Base-by-base conservation (phyloP, 2,113 vertebrate genomes). In the Muntiacus reevesi region DNA sequence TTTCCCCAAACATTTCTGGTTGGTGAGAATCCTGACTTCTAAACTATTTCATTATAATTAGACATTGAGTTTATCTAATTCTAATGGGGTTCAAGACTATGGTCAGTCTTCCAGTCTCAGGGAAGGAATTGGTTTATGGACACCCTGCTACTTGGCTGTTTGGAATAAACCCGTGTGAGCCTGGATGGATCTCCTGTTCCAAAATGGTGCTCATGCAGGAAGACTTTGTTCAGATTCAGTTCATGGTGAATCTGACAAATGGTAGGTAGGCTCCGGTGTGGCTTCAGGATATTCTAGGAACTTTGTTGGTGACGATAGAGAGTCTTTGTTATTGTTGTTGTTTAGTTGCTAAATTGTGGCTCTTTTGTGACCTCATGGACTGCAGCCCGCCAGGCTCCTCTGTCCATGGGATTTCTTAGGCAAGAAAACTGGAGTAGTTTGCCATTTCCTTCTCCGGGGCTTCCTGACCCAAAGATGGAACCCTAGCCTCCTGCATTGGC, bases 131-230 rank as follows among this genome's bases (percentile, higher is more conserved):
- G 17, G 14, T 76, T 64, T 74, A 17, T 67, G 17, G 30, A 59
- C 25, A 57, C 5, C 1, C 17, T 7, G 3, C 17, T 30, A 2
- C 4, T 55, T 90, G 87, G 64, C 47, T 59, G 0, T 36, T 59
- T 40, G 87, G 43, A 64, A 71, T 7, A 25, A 62, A n/a, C 27
- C 36, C 28, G 9, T 3, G 7, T 3, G 3, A 40, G 12, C 45
- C 43, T 47, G n/a, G n/a, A 40, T 15, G 30, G 36, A 21, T 21
- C 12, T 40, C 27, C 43, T 54, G 13, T 36, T 95, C n/a, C 27
- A 28, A 43, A 87, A n/a, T 15, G 28, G 7, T 40, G 12, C 25
- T 47, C 45, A 3, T 2, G 1, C 25, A 27, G 43, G 30, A 88
- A 45, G 23, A 60, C 7, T 67, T 88, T 60, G 52, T 89, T 88